Conservation (phyloP, 2,797 vertebrate genomes). For the Crypturellus tataupa region DNA sequence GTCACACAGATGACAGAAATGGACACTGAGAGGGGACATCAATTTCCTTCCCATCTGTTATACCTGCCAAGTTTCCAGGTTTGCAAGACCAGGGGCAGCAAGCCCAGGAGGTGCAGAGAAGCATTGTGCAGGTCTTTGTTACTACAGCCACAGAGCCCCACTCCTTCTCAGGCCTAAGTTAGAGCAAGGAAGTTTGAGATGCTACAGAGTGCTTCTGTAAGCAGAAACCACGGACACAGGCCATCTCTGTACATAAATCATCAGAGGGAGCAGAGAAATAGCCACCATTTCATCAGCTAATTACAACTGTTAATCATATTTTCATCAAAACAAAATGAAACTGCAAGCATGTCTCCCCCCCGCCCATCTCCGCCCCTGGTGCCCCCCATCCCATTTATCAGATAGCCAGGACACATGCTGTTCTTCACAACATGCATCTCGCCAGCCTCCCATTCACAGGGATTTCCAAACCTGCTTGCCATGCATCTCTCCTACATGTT, state of each 20-base stretch:
- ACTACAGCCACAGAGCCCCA: neutral
- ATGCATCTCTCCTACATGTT: neutral
- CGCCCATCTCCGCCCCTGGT: neutral
- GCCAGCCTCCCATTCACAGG: neutral
- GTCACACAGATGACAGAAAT: neutral
- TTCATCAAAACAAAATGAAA: conserved; percentile 58
- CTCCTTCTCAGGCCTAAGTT: rapidly evolving
- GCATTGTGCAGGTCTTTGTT: neutral
- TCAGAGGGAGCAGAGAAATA: conserved; percentile 19
- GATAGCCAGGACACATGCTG: neutral
- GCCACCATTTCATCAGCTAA: conserved; percentile 55
- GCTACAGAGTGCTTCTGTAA: conserved; percentile 28
- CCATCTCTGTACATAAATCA: conserved; percentile 11
- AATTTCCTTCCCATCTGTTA: neutral
- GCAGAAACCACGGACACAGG: conserved; percentile 16
- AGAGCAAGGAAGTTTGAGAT: neutral
- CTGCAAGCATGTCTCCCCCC: neutral
- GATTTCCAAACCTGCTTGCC: neutral
- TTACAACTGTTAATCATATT: conserved; percentile 69
- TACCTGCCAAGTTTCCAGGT: neutral
- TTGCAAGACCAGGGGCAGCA: neutral
- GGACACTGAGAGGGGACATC: too few relatives aligned
- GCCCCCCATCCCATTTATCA: conserved; percentile 15
- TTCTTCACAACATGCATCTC: neutral
- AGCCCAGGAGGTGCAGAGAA: neutral